Evolutionary conservation across 2,888 invertebrate genomes (phyloP).

Genomic region (Microchrysa polita): DNA sequence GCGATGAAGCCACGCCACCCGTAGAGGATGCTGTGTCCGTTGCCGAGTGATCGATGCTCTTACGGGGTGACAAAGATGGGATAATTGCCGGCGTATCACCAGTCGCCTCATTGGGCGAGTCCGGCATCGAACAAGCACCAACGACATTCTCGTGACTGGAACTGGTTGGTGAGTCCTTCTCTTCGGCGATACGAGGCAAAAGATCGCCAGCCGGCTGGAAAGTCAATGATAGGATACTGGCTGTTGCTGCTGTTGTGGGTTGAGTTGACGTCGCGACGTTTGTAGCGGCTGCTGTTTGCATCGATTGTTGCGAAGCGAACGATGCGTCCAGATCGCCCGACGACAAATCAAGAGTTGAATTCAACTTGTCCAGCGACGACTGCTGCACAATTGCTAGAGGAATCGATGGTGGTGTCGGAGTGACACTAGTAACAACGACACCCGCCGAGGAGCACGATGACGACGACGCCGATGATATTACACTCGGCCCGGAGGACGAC

Average conservation of each 20-base stretch:
- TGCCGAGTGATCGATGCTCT: too few relatives aligned
- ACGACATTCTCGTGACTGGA: slow-evolving; percentile 48
- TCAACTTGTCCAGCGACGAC: background rate
- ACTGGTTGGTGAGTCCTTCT: slow-evolving; percentile 83
- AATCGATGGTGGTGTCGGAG: slow-evolving; percentile 44
- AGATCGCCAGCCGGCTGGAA: slow-evolving; percentile 69
- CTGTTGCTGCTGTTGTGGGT: slow-evolving; percentile 10
- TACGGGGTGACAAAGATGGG: too few relatives aligned
- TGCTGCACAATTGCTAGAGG: background rate
- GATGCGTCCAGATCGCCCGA: background rate
- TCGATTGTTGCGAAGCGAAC: background rate
- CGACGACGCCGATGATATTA: slow-evolving; percentile 39
- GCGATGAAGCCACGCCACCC: too few relatives aligned
- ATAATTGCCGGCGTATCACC: too few relatives aligned
- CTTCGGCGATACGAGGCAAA: slow-evolving; percentile 86
- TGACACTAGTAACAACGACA: slow-evolving; percentile 46
- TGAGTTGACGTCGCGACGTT: slow-evolving; percentile 46
- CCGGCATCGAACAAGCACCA: too few relatives aligned
- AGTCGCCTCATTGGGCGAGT: too few relatives aligned
- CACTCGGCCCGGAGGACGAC: slow-evolving; percentile 51
- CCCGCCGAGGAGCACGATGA: slow-evolving; percentile 6
- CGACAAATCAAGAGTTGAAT: background rate
- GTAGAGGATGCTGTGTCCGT: too few relatives aligned
- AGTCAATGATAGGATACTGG: slow-evolving; percentile 61
- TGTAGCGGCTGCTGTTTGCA: too few relatives aligned